Evolutionary conservation across 2,797 vertebrate genomes (phyloP).

Genomic region (Hypotaenidia philippensis): DNA sequence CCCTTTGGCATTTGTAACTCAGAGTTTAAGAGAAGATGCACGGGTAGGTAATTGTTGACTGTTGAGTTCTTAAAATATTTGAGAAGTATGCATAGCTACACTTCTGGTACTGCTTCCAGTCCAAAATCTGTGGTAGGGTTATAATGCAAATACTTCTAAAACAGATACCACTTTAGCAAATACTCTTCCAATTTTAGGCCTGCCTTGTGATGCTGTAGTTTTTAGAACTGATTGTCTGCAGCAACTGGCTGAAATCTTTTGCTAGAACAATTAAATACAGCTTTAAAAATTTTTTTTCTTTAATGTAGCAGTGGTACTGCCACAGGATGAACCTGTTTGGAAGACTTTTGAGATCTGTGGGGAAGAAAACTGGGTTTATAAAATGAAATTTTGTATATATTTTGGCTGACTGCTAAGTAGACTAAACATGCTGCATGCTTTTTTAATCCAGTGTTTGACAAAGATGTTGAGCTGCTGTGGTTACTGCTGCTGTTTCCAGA

Average conservation of each 20-base stretch:
- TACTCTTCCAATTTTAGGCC: not conserved
- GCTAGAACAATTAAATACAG: not conserved
- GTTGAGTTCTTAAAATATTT: not conserved
- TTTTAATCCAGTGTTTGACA: slow-evolving; percentile 45
- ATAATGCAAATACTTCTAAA: not conserved
- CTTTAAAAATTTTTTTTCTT: not conserved
- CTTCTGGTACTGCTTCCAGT: not conserved
- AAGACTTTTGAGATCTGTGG: not conserved
- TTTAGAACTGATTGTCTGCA: not conserved
- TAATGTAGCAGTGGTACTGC: not conserved
- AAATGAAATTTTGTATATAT: slow-evolving; percentile 27
- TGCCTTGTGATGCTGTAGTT: not conserved
- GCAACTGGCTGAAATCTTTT: not conserved
- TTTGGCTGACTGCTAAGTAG: slow-evolving; percentile 51
- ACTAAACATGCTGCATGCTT: slow-evolving; percentile 52
- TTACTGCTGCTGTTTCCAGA: slow-evolving; percentile 3
- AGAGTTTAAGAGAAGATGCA: not conserved
- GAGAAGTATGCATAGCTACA: not conserved
- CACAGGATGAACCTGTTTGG: slow-evolving; percentile 9
- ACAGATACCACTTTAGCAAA: not conserved
- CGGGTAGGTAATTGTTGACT: not conserved
- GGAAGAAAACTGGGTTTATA: slow-evolving; percentile 21
- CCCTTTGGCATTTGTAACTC: not conserved
- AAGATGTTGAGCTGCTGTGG: slow-evolving; percentile 3
- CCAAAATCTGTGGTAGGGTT: not conserved